Base-by-base conservation (phyloP, 2,113 vertebrate genomes). In the Carassius gibelio region DNA sequence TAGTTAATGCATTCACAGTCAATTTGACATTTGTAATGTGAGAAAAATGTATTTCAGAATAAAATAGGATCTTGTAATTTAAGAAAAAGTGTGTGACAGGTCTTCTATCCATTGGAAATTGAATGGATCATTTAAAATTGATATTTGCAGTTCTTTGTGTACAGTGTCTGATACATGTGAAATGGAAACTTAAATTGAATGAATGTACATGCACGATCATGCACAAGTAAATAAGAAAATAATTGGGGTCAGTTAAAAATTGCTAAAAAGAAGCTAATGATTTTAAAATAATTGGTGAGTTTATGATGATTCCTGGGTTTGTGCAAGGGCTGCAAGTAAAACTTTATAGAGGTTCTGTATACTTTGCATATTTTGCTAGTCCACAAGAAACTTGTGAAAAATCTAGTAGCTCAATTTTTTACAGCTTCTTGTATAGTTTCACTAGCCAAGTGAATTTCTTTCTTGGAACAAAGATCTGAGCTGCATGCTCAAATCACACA, bases 401-500 rank as follows among this genome's bases (percentile, higher is more conserved):
- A 72, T 42, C 1, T 71, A 38, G 36, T 8, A n/a, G 68, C 21
- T 75, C 45, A 50, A 50, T 75, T 50, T 45, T 21, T 48, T 75
- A 75, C 42, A 7, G 15, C 23, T 75, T 50, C 72, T 75, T 75
- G 72, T 6, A 50, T 26, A 45, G 1, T 75, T 48, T n/a, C 13
- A 26, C n/a, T 50, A 11, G 38, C 42, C 42, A 75, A 50, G 72
- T 71, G n/a, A 50, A n/a, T 48, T 48, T 75, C 72, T 75, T 42
- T 75, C 21, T 75, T 75, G 42, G 45, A 75, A 50, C 72, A 75
- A 45, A 50, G 72, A 75, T 50, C 72, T 50, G 45, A 75, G n/a
- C 42, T 75, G 72, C 4, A 50, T 75, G 42, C n/a, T 75, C n/a
- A 75, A 21, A 6, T 48, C n/a, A 75, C 4, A 50, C 72, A 75